Evolutionary conservation across 2,113 vertebrate genomes (phyloP).

Genomic region (Podarcis muralis): DNA sequence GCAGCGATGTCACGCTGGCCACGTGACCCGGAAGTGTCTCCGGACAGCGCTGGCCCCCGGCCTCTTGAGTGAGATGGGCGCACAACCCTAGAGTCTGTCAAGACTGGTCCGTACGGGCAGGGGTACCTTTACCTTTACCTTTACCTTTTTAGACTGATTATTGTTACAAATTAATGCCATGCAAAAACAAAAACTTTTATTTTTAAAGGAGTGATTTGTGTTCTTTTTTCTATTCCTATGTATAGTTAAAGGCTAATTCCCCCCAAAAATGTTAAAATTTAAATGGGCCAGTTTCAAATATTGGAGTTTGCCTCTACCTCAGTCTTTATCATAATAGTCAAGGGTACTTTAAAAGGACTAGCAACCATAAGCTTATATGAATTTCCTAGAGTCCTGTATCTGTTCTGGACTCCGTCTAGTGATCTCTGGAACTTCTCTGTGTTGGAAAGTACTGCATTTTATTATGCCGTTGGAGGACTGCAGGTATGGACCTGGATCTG

Average conservation of each 20-base stretch:
- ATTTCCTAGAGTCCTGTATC: neutral
- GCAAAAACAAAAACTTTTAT: neutral
- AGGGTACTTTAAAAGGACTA: neutral
- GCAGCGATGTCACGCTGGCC: too few species aligned
- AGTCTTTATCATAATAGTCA: neutral
- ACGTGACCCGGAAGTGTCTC: too few species aligned
- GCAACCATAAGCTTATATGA: neutral
- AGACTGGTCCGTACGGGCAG: too few species aligned
- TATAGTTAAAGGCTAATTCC: neutral
- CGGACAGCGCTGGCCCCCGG: too few species aligned
- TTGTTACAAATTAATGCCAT: neutral
- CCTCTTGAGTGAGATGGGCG: too few species aligned
- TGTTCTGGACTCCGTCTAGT: neutral
- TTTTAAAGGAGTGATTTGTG: neutral
- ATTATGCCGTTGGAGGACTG: neutral
- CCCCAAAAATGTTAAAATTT: neutral
- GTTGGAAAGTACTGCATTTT: neutral
- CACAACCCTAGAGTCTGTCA: too few species aligned
- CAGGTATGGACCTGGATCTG: neutral
- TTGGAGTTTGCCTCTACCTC: neutral
- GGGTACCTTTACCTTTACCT: too few species aligned
- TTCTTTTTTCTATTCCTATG: neutral
- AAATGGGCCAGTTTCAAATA: neutral
- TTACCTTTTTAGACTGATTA: conserved; percentile 31
- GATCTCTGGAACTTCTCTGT: neutral